Evolutionary conservation across 2,888 invertebrate species (phyloP), one percentile per base, ranked within the genome.

Genomic region (Drosophila putrida): DNA sequence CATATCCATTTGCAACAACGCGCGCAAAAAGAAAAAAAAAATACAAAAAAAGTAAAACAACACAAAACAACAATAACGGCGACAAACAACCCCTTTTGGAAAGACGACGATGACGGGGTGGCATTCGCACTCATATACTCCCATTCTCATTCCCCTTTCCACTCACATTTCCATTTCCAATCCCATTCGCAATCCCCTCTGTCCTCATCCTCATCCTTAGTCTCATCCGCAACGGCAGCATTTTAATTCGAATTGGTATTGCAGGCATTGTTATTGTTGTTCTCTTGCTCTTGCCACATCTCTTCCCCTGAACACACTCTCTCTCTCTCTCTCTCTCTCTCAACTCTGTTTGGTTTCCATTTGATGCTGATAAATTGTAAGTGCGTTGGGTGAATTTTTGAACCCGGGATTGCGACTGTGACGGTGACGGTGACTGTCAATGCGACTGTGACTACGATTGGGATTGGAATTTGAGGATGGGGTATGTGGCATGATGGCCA

Each of bases 351-450:
- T 82, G 84, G 85, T 85, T 85, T 85, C 85, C 85, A 85, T 88
- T 85, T 85, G 85, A 85, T 85, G 88, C 85, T 88, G 85, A 85
- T 85, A 85, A 85, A 85, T 87, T 88, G 85, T 85, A 79, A 85
- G 84, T 80, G 82, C 84, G 81, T 72, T 73, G 72, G 77, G 77
- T 69, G 76, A 65, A 53, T 60, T 59, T 73, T 47, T 58, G 58
- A 47, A 39, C 58, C 43, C 43, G 60, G 20, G 27, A 60, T 27
- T 55, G 57, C 20, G 59, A 47, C 44, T 58, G 51, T 15, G 51
- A 59, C 58, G 43, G 51, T 27, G 51, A 59, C 54, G 43, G 43
- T 31, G 31, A 6, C 6, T 31, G 31, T 31, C 31, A 28, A 28
- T 55, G 57, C 13, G 59, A 41, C 44, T 58, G 51, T 27, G 51